A percentile compares a stretch with the other conserved stretches of the same genome.
These are phyloP conservation scores for Argynnis bischoffii DNA, from an alignment of 2,888 invertebrate genomes.

Conservation along the genomic window DNA sequence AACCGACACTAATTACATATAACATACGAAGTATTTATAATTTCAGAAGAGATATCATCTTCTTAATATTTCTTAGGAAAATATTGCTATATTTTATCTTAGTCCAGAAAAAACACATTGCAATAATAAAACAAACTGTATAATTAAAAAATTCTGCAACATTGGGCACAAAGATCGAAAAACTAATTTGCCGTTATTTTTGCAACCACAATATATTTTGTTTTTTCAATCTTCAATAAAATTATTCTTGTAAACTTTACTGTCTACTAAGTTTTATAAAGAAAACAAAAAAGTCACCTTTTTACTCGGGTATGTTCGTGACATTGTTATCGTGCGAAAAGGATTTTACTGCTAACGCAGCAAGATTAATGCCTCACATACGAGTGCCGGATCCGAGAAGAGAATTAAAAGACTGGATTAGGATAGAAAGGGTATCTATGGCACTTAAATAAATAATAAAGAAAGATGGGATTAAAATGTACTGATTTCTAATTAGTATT, in stretches of 20 bases:
- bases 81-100: too few relatives aligned
- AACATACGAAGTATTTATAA: too few relatives aligned
- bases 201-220: background rate
- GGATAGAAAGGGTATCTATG: background rate
- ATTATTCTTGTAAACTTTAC: background rate
- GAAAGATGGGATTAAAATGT: background rate
- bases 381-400: constrained; percentile 5
- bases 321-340: constrained; percentile 24
- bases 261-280: background rate
- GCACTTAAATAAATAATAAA: background rate
- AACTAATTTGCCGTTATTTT: too few relatives aligned
- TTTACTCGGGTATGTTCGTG: constrained; percentile 12
- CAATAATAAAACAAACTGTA: too few relatives aligned
- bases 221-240: background rate
- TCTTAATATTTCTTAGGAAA: too few relatives aligned
- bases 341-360: constrained; percentile 21
- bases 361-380: constrained; percentile 26
- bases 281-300: constrained; percentile 9
- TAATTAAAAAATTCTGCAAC: too few relatives aligned
- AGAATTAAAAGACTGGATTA: constrained; percentile 14
- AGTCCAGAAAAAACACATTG: too few relatives aligned
- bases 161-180: too few relatives aligned
- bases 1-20: too few relatives aligned
- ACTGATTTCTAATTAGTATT: background rate
- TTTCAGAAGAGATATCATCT: too few relatives aligned